Evolutionary conservation across 1,140 invertebrate genomes (phyloP).

Genomic region (Drosophila nikananu): DNA sequence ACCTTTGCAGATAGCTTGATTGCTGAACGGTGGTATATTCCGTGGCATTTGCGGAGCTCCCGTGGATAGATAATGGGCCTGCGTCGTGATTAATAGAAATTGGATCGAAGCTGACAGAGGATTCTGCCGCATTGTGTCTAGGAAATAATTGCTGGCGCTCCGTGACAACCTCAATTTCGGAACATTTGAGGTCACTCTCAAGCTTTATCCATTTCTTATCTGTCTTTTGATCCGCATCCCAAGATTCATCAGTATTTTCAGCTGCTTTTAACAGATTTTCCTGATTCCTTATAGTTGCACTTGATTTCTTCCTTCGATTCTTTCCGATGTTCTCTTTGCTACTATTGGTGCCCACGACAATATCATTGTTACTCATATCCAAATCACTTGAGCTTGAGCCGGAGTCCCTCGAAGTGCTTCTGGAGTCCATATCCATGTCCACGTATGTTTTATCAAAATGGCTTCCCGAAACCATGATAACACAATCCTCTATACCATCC

Average conservation of each 20-base stretch:
- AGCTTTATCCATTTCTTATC: conserved; percentile 5
- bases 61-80: neutral
- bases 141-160: neutral
- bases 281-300: neutral
- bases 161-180: conserved; percentile 1
- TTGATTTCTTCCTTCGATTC: conserved; percentile 2
- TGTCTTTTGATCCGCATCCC: neutral
- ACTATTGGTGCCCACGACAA: neutral
- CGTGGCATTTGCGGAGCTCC: neutral
- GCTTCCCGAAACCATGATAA: conserved; percentile 7
- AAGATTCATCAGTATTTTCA: conserved; percentile 6
- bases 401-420: conserved; percentile 1
- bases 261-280: neutral
- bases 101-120: neutral
- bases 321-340: conserved; percentile 2
- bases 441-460: conserved; percentile 8
- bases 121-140: neutral
- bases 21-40: neutral
- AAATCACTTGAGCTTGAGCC: conserved; percentile 2
- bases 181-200: neutral
- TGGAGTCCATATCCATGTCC: conserved; percentile 4
- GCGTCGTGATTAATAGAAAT: neutral
- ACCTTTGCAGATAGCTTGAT: conserved; percentile 9
- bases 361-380: neutral
- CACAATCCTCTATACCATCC: neutral